phyloP scores from a whole-genome alignment of 2,113 vertebrate species.

The Cheirogaleus medius region DNA sequence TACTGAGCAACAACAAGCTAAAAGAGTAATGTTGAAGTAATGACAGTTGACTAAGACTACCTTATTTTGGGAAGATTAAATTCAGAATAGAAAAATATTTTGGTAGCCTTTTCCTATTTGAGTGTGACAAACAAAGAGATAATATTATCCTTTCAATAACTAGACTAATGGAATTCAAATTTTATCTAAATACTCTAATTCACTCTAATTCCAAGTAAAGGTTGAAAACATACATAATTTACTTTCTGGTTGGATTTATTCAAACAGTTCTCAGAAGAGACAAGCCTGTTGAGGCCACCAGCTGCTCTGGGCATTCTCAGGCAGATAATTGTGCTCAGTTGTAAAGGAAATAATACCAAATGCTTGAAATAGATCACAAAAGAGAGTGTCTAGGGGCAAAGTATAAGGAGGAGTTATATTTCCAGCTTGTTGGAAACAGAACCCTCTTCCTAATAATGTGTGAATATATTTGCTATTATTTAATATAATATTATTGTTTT shows the following conservation, averaged over 20 bases:
- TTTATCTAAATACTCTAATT: conserved; percentile 52
- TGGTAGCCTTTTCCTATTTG: neutral
- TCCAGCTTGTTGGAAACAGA: neutral
- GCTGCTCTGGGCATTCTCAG: conserved; percentile 12
- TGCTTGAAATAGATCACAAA: neutral
- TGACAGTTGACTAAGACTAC: neutral
- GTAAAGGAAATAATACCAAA: neutral
- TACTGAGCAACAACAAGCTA: neutral
- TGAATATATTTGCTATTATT: neutral
- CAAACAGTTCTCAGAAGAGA: conserved; percentile 48
- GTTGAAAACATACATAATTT: conserved; percentile 49
- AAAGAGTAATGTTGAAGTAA: neutral
- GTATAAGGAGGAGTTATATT: neutral
- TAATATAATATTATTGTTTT: neutral
- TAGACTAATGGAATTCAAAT: conserved; percentile 50
- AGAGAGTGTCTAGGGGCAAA: neutral
- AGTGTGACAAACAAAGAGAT: neutral
- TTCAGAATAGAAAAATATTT: conserved; percentile 8
- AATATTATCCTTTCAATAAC: neutral
- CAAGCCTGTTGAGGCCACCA: neutral
- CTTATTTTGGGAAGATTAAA: neutral
- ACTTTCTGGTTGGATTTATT: conserved; percentile 50
- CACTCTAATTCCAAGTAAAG: conserved; percentile 32
- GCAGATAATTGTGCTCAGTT: neutral
- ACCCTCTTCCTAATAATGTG: neutral